A percentile compares a stretch with the other conserved stretches of the same genome.
These are phyloP conservation scores for Charina bottae DNA, from an alignment of 2,113 vertebrate species.

Conservation along the genomic window DNA sequence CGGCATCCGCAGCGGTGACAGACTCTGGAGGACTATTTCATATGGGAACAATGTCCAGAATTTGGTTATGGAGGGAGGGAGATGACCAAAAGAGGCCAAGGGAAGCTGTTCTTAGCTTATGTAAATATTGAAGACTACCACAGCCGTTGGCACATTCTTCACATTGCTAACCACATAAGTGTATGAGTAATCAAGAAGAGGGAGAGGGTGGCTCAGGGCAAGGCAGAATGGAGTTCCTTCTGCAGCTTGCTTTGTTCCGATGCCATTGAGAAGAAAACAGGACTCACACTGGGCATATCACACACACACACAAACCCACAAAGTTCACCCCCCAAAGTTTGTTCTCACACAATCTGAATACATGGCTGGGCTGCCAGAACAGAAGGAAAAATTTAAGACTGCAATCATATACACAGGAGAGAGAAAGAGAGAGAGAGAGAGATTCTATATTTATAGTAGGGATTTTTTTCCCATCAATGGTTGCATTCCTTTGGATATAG, in stretches of 20 bases:
- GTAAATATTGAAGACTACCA: slow-evolving; percentile 45
- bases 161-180: slow-evolving; percentile 52
- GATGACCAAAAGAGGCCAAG: slow-evolving; percentile 31
- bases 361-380: not conserved
- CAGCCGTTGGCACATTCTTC: slow-evolving; percentile 47
- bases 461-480: not conserved
- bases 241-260: not conserved
- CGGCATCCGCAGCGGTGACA: slow-evolving; percentile 25
- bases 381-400: not conserved
- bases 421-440: not conserved
- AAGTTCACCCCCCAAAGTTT: not conserved
- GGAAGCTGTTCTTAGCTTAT: slow-evolving; percentile 45
- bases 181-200: slow-evolving; percentile 49
- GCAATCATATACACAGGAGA: not conserved
- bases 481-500: not conserved
- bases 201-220: not conserved
- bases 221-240: not conserved
- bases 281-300: not conserved
- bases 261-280: not conserved
- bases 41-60: slow-evolving; percentile 53
- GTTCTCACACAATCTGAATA: not conserved
- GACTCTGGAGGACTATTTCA: slow-evolving; percentile 28
- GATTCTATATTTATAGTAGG: not conserved
- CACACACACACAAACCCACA: not conserved
- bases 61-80: slow-evolving; percentile 31